Evolutionary conservation across 2,113 vertebrate species (phyloP), one percentile per base, ranked within the genome.

Genomic region (Myiozetetes cayanensis): DNA sequence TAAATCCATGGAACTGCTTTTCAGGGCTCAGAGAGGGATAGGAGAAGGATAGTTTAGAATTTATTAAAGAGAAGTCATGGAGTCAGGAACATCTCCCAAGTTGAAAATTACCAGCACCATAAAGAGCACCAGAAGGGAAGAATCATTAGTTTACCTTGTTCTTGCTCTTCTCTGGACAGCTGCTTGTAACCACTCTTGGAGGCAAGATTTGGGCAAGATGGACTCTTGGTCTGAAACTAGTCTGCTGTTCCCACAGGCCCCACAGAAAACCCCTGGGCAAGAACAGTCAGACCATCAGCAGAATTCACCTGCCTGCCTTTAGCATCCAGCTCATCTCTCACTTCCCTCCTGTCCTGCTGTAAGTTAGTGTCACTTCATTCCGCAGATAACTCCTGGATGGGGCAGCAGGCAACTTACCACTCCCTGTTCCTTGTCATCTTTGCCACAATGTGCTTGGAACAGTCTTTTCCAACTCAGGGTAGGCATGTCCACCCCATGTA

Each of bases 171-270:
- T 73, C 50, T 28, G 27, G 9, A 39, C 27, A 56, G 49, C 28
- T 61, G 33, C 21, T 30, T 65, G 43, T 47, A 47, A 55, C 31
- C 24, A 43, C 20, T 44, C 20, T 23, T 39, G 17, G 59, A 80
- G 22, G 28, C 25, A 77, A 43, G 7, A 56, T 31, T 47, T 8
- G 0, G 4, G 3, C 0, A 2, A 43, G 55, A 27, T 2, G 23
- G 37, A 33, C 47, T 22, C 47, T 25, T 25, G 28, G 31, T 46
- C n/a, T 71, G 72, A 81, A 89, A 74, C 7, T 9, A 24, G 27
- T 24, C 23, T 52, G 49, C 49, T 61, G 6, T 25, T 81, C 25
- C 20, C n/a, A 59, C 13, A 52, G 53, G 37, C 5, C 13, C 28
- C 7, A 24, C 30, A 61, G n/a, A 71, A 74, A 77, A 22, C 7